Evolutionary conservation across 2,797 vertebrate genomes (phyloP).

Genomic region (Oophaga sylvatica): DNA sequence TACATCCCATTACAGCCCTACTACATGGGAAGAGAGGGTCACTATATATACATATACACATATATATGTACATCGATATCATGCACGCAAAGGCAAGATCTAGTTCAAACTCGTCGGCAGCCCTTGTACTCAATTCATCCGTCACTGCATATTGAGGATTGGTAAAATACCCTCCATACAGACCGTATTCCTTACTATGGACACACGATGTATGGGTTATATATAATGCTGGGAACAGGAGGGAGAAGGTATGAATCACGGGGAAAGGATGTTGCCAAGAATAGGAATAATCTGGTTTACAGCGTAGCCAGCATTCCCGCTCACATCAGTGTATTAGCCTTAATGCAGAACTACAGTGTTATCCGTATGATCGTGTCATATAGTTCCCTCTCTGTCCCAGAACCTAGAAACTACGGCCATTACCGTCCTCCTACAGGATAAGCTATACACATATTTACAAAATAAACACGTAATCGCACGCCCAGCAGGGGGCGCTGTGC

Average conservation of each 20-base stretch:
- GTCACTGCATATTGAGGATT: slow-evolving; percentile 4
- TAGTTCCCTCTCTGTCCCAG: slow-evolving; percentile 31
- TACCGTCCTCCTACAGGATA: slow-evolving; percentile 12
- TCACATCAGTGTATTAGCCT: slow-evolving; percentile 9
- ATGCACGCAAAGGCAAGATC: slow-evolving; percentile 15
- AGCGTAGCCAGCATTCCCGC: background rate
- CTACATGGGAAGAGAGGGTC: slow-evolving; percentile 37
- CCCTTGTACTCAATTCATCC: slow-evolving; percentile 22
- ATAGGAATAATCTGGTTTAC: background rate
- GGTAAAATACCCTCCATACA: background rate
- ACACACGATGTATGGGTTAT: background rate
- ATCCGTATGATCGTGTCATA: background rate
- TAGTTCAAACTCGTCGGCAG: slow-evolving; percentile 11
- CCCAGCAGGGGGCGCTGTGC: slow-evolving; percentile 30
- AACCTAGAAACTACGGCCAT: slow-evolving; percentile 35
- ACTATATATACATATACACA: slow-evolving; percentile 34
- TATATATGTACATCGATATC: slow-evolving; percentile 36
- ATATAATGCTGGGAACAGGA: background rate
- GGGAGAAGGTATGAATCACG: background rate
- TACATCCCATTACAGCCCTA: slow-evolving; percentile 44
- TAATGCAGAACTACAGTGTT: slow-evolving; percentile 32
- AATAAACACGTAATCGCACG: slow-evolving; percentile 24
- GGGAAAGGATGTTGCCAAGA: background rate
- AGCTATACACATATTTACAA: slow-evolving; percentile 50
- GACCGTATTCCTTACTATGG: slow-evolving; percentile 6